Percentiles rank a stretch among this genome's conserved stretches.
These are phyloP conservation scores for Passer montanus DNA, from an alignment of 2,113 vertebrate species.

Conservation along the genomic window DNA sequence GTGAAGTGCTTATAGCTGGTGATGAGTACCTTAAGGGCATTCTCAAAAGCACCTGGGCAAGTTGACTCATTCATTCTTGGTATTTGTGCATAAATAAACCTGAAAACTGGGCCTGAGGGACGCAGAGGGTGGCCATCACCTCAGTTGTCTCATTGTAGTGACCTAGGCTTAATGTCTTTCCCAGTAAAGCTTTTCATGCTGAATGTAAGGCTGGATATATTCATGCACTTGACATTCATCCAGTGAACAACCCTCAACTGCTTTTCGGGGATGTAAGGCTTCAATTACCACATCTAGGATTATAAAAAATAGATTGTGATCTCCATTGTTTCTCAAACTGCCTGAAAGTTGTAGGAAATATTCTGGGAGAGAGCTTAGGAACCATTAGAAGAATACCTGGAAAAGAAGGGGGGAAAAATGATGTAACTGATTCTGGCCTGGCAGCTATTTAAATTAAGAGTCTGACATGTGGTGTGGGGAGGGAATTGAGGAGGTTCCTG, in stretches of 20 bases:
- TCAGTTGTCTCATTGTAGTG: background rate
- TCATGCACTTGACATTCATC: background rate
- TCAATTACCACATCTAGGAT: background rate
- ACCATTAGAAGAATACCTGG: constrained; percentile 11
- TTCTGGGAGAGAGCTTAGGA: background rate
- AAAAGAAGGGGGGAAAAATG: background rate
- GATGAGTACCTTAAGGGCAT: background rate
- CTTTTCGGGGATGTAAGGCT: background rate
- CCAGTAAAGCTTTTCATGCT: background rate
- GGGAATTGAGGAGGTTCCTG: background rate
- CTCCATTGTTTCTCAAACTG: background rate
- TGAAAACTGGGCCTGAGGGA: background rate
- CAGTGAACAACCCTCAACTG: background rate
- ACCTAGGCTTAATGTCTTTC: background rate
- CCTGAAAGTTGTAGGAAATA: background rate
- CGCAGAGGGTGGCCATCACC: background rate
- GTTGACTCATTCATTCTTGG: background rate
- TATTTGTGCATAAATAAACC: background rate
- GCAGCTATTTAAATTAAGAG: background rate
- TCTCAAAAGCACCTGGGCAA: background rate
- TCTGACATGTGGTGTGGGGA: background rate
- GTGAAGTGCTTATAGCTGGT: background rate
- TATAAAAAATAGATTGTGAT: background rate
- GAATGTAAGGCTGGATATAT: background rate
- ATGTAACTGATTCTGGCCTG: background rate